phyloP scores from a whole-genome alignment of 1,140 invertebrate genomes.

The Proales similis region DNA sequence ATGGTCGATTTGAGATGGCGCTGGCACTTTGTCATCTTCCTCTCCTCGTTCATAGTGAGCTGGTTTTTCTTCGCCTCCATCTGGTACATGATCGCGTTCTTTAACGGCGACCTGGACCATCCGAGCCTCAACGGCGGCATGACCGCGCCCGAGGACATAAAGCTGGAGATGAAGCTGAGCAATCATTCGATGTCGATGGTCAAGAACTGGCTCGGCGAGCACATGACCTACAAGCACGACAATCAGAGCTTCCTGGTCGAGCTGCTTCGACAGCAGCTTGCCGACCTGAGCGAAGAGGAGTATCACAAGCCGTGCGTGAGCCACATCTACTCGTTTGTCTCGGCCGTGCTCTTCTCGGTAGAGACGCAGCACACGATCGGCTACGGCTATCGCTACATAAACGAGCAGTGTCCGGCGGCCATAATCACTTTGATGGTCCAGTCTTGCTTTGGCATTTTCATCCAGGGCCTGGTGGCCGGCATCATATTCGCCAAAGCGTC shows the following conservation, averaged over 20 bases:
- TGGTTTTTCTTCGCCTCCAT: constrained; percentile 37
- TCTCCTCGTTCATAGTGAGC: constrained; percentile 21
- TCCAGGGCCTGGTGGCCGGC: constrained; percentile 24
- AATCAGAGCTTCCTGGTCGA: no score
- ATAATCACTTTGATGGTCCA: constrained; percentile 17
- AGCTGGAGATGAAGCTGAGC: neutral
- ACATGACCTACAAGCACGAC: neutral
- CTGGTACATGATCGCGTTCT: constrained; percentile 28
- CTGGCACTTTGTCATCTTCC: constrained; percentile 15
- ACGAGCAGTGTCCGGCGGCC: constrained; percentile 24
- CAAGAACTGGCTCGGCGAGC: neutral
- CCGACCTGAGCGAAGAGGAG: constrained; percentile 25
- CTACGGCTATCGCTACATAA: constrained; percentile 36
- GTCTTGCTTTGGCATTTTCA: constrained; percentile 29
- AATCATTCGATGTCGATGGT: neutral
- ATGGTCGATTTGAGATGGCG: constrained; percentile 55
- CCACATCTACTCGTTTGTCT: constrained; percentile 17
- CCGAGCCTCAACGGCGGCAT: neutral
- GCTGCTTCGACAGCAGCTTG: constrained; percentile 50
- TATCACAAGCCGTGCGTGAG: constrained; percentile 11
- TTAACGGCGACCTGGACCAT: constrained; percentile 19
- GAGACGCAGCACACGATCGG: constrained; percentile 38
- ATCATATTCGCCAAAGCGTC: constrained; percentile 36
- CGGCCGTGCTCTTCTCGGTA: constrained; percentile 26
- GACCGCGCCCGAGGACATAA: neutral